Evolutionary conservation across 2,797 vertebrate genomes (phyloP).

Genomic region (Sebastes matsubarae): DNA sequence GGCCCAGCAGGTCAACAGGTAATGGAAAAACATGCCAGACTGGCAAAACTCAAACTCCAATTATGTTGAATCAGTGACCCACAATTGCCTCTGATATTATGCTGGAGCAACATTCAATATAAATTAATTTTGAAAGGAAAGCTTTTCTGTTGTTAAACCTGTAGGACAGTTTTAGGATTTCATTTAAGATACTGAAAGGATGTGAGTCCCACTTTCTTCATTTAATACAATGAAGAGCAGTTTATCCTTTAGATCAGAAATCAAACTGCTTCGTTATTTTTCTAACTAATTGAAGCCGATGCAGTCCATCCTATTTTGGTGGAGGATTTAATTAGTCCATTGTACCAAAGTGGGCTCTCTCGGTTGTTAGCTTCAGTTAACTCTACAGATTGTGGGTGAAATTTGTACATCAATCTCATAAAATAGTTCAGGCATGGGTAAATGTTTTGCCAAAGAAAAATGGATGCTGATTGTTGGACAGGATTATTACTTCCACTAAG

Average conservation of each 20-base stretch:
- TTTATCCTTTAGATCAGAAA: not conserved
- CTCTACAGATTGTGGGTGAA: not conserved
- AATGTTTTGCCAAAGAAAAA: too few species aligned
- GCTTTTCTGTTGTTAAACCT: not conserved
- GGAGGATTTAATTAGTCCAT: not conserved
- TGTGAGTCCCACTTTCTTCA: not conserved
- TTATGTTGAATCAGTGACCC: not conserved
- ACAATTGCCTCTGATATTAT: not conserved
- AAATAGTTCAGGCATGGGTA: too few species aligned
- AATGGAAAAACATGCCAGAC: constrained; percentile 18
- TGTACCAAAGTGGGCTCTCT: not conserved
- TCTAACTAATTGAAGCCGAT: not conserved
- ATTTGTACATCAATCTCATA: not conserved
- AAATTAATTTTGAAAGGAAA: not conserved
- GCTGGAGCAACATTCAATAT: not conserved
- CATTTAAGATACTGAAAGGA: not conserved
- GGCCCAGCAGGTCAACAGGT: constrained; percentile 2
- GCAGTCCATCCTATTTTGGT: not conserved
- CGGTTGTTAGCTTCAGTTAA: not conserved
- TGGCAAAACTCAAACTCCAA: constrained; percentile 3
- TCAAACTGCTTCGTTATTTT: not conserved
- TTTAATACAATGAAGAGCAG: not conserved
- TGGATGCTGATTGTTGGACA: too few species aligned
- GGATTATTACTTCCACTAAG: too few species aligned
- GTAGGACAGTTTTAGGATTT: not conserved